Percentiles rank a stretch among this genome's conserved stretches.
Conservation (phyloP, 2,113 vertebrate species). For the Cercocebus atys region DNA sequence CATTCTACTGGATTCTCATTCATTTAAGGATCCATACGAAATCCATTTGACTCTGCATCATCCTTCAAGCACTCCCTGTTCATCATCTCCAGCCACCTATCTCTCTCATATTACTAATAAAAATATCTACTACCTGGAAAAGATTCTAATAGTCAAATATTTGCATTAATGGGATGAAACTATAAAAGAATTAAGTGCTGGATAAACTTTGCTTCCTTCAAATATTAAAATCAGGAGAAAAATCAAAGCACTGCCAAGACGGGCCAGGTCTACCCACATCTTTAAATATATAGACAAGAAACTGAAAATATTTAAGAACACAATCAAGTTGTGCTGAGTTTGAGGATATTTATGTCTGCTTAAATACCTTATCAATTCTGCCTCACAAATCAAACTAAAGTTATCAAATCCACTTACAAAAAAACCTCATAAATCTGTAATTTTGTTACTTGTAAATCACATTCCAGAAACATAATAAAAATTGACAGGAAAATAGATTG, state of each 20-base stretch:
- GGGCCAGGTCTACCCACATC: background rate
- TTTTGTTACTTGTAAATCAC: background rate
- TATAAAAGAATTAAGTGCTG: background rate
- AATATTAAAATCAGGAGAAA: conserved; percentile 48
- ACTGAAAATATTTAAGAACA: conserved; percentile 36
- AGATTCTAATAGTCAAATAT: conserved; percentile 20
- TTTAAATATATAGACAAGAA: conserved; percentile 13
- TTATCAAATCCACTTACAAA: conserved; percentile 38
- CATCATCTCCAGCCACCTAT: conserved; percentile 3
- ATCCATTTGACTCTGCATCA: background rate
- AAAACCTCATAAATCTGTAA: background rate
- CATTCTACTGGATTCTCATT: conserved; percentile 37
- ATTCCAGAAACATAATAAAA: conserved; percentile 39
- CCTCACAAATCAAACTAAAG: background rate
- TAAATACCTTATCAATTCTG: conserved; percentile 23
- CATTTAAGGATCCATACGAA: conserved; percentile 58
- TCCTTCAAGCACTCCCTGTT: conserved; percentile 50
- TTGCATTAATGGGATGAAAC: conserved; percentile 18
- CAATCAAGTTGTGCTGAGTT: background rate
- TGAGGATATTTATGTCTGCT: conserved; percentile 22
- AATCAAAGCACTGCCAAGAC: conserved; percentile 6
- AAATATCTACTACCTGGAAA: conserved; percentile 25
- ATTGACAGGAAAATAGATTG: background rate
- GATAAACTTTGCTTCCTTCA: conserved; percentile 40
- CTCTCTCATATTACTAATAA: conserved; percentile 12